A percentile compares a stretch with the other conserved stretches of the same genome.
Evolutionary conservation across 2,113 vertebrate genomes (phyloP).

Genomic region (Manacus vitellinus): DNA sequence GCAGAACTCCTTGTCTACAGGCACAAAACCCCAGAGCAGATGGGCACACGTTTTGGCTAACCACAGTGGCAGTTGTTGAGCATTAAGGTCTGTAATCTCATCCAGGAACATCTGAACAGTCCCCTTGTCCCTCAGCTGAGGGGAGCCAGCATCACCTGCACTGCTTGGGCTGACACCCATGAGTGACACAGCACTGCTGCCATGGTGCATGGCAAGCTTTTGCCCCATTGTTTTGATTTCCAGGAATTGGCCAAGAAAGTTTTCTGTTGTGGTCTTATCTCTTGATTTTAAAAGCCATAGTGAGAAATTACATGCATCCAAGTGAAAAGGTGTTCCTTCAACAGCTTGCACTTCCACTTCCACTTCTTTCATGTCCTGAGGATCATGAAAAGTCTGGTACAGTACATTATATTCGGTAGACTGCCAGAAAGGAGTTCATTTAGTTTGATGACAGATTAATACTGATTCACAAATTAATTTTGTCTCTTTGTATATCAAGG

Average conservation of each 20-base stretch:
- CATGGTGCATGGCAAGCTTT: not conserved
- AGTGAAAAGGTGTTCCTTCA: not conserved
- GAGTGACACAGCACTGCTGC: not conserved
- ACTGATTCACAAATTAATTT: conserved; percentile 86
- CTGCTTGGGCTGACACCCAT: not conserved
- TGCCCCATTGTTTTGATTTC: not conserved
- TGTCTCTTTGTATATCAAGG: conserved; percentile 81
- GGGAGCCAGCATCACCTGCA: fast-evolving
- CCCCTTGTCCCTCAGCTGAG: not conserved
- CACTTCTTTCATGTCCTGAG: not conserved
- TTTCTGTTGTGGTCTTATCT: not conserved
- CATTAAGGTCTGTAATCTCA: conserved; percentile 27
- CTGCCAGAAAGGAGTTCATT: conserved; percentile 70
- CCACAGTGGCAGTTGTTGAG: conserved; percentile 28
- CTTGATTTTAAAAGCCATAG: not conserved
- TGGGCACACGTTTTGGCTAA: conserved; percentile 39
- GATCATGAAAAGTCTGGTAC: not conserved
- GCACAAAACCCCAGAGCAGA: conserved; percentile 55
- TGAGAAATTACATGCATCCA: not conserved
- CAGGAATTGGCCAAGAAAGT: not conserved
- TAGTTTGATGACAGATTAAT: conserved; percentile 78
- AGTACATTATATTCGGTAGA: conserved; percentile 47
- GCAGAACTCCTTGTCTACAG: not conserved
- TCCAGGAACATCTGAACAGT: conserved; percentile 5
- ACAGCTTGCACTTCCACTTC: not conserved